Evolutionary conservation across 2,888 invertebrate species (phyloP).

Genomic region (Zootermopsis nevadensis): DNA sequence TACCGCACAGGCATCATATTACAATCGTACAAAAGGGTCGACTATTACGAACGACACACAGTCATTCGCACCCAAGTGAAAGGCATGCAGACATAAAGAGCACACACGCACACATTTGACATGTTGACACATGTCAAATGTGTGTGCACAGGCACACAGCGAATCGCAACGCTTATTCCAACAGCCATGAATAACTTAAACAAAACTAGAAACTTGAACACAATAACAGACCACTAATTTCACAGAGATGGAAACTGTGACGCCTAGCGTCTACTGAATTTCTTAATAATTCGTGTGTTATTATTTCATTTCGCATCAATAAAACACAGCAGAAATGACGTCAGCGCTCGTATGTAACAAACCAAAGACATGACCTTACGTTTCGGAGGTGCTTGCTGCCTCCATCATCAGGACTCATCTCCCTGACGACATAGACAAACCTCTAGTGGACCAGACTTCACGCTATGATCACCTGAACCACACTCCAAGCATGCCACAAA

Average conservation of each 20-base stretch:
- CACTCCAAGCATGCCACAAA: too few relatives aligned
- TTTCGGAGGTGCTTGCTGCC: too few relatives aligned
- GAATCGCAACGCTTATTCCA: neutral
- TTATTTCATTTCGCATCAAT: neutral
- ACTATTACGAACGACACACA: neutral
- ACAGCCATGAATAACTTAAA: neutral
- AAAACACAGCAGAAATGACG: neutral
- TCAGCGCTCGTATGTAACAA: neutral
- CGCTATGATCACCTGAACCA: too few relatives aligned
- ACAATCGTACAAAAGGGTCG: slow-evolving; percentile 1
- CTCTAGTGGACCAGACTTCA: too few relatives aligned
- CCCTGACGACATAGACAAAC: too few relatives aligned
- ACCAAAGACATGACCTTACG: too few relatives aligned
- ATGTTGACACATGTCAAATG: slow-evolving; percentile 20
- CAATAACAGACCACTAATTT: slow-evolving; percentile 4
- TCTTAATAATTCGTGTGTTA: neutral
- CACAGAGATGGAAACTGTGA: neutral
- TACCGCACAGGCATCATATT: neutral
- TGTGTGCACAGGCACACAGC: neutral
- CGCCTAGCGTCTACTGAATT: neutral
- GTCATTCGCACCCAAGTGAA: neutral
- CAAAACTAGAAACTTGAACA: neutral
- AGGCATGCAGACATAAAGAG: slow-evolving; percentile 1
- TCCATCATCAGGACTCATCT: too few relatives aligned
- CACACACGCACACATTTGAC: neutral